Evolutionary conservation across 1,140 invertebrate species (phyloP), one percentile per base, ranked within the genome.

Genomic region (Pogonognathellus flavescens): DNA sequence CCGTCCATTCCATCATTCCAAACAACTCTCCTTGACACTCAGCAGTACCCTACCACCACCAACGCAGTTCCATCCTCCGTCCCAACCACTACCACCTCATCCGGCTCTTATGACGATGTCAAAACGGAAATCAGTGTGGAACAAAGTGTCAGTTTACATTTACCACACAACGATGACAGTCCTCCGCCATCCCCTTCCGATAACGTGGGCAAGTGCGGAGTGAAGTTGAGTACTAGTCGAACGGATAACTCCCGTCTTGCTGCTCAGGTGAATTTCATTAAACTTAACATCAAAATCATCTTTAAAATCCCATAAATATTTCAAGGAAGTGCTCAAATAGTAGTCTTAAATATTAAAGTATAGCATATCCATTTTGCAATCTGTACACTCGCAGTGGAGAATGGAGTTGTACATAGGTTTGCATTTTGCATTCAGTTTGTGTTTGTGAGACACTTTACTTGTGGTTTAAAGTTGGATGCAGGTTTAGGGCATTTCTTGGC

Each of bases 61-160:
- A 76, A 76, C 11, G 14, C 70, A 49, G 5, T 41, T 41, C 1
- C 31, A 41, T 41, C 25, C 13, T 50, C 70, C 31, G 13, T 70
- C 11, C 10, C 72, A 2, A 84, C 83, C 2, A 87, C 84, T 5
- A 80, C 80, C 4, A 81, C 83, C 8, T 84, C 84, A 4, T 62
- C 80, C 1, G 80, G 59, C 10, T 84, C 53, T 13, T 85, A 87
- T 57, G 85, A 85, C 10, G 84, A 85, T 16, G 31, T 76, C n/a
- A 85, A 84, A 52, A 85, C 84, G n/a, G 86, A 87, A 59, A 85
- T 85, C 11, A 82, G 55, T 53, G 57, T 85, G 20, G 86, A 85
- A 20, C 41, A 87, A 49, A 76, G 60, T 50, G 70, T 86, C 9
- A 84, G 83, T 50, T 50, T 86, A 10, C 82, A 86, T 55, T 49